phyloP scores from a whole-genome alignment of 2,888 invertebrate species.

The Drosophila subquinaria region DNA sequence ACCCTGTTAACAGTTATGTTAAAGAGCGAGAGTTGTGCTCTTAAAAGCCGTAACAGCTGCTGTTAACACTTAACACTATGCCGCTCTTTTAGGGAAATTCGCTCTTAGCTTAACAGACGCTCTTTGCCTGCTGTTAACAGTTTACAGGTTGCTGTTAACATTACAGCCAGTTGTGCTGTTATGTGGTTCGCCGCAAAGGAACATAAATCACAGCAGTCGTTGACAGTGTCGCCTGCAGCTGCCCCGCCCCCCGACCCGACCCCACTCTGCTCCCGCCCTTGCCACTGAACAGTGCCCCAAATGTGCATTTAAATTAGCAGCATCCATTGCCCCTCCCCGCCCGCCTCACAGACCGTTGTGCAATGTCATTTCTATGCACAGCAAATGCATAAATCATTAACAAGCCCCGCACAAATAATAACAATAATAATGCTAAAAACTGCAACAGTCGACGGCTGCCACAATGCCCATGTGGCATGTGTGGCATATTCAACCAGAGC shows the following conservation, averaged over 20 bases:
- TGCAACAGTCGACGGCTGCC: conserved; percentile 66
- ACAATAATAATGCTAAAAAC: conserved; percentile 78
- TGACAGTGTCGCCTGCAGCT: conserved; percentile 41
- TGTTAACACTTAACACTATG: conserved; percentile 10
- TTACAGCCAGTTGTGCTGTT: conserved; percentile 17
- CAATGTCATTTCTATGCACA: conserved; percentile 74
- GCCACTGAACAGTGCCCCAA: conserved; percentile 58
- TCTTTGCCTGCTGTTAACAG: conserved; percentile 21
- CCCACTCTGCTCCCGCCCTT: background rate
- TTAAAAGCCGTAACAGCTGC: conserved; percentile 42
- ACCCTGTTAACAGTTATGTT: conserved; percentile 5
- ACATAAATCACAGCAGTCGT: conserved; percentile 67
- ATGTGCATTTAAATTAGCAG: conserved; percentile 78
- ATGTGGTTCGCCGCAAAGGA: conserved; percentile 37
- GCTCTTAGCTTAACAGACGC: conserved; percentile 33
- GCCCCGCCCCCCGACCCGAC: background rate
- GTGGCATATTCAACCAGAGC: conserved; percentile 21
- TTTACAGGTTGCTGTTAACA: conserved; percentile 8
- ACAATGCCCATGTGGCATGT: conserved; percentile 70
- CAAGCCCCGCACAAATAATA: conserved; percentile 71
- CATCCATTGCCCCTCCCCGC: conserved; percentile 23
- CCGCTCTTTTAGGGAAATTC: conserved; percentile 50
- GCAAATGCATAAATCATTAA: conserved; percentile 78
- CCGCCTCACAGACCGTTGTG: background rate
- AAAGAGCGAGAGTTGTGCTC: conserved; percentile 29